Conservation (phyloP, 2,113 vertebrate species). For the Etheostoma cragini region DNA sequence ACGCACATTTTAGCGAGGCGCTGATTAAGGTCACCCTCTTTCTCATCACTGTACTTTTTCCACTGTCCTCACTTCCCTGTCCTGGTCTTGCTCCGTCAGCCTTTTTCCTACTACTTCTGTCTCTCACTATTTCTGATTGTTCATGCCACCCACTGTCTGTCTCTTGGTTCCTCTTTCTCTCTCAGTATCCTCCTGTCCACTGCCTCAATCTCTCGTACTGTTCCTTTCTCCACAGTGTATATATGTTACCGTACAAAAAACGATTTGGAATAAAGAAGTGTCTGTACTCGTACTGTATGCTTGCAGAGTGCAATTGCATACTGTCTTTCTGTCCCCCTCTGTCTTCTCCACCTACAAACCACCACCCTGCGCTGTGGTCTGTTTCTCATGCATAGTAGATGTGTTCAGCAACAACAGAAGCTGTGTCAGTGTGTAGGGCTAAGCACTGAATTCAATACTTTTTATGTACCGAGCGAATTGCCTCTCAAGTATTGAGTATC, state of each 20-base stretch:
- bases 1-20: constrained; percentile 6
- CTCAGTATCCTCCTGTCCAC: background rate
- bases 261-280: background rate
- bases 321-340: background rate
- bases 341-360: constrained; percentile 33
- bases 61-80: constrained; percentile 25
- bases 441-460: too few species aligned
- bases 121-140: constrained; percentile 43
- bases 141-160: constrained; percentile 32
- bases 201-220: background rate
- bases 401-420: constrained; percentile 29
- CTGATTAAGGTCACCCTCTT: constrained; percentile 72
- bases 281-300: background rate
- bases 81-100: constrained; percentile 33
- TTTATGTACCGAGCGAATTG: too few species aligned
- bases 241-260: constrained; percentile 1
- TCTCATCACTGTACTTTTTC: constrained; percentile 65
- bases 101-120: constrained; percentile 37
- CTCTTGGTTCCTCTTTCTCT: background rate
- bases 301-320: background rate
- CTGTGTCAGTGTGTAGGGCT: constrained; percentile 13
- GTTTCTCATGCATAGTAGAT: constrained; percentile 34
- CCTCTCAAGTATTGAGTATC: too few species aligned
- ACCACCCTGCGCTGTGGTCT: background rate
- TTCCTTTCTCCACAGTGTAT: background rate